Evolutionary conservation across 1,140 invertebrate genomes (phyloP).

Genomic region (Pseudomyrmex cubaensis): DNA sequence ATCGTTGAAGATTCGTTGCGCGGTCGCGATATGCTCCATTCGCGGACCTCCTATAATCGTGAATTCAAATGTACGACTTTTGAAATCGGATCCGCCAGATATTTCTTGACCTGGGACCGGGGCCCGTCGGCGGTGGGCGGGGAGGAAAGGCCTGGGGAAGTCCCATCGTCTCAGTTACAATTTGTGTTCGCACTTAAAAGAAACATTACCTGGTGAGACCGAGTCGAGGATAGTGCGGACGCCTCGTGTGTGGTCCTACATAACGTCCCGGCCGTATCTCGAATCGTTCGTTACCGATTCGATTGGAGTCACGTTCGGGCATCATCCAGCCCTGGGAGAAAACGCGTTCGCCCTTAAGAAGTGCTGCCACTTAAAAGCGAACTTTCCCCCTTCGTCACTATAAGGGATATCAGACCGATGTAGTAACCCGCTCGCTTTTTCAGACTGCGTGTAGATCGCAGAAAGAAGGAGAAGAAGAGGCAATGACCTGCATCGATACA

Average conservation of each 20-base stretch:
- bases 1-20: constrained; percentile 2
- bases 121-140: constrained; percentile 36
- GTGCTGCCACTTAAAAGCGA: constrained; percentile 70
- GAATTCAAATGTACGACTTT: constrained; percentile 78
- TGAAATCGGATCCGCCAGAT: constrained; percentile 83
- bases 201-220: constrained; percentile 83
- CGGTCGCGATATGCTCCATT: constrained; percentile 54
- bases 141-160: constrained; percentile 15
- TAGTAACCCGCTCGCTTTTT: constrained; percentile 32
- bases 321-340: constrained; percentile 27
- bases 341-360: constrained; percentile 30
- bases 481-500: constrained; percentile 10
- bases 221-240: constrained; percentile 75
- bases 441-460: constrained; percentile 31
- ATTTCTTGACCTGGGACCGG: constrained; percentile 69
- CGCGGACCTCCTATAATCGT: constrained; percentile 65
- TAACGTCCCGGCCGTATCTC: constrained; percentile 79
- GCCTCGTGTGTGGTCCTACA: constrained; percentile 82
- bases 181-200: constrained; percentile 86
- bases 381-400: constrained; percentile 35
- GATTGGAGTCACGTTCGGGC: constrained; percentile 75
- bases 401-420: constrained; percentile 42
- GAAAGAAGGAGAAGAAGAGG: not conserved
- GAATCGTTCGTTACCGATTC: constrained; percentile 84
- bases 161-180: constrained; percentile 84